Conservation (phyloP, 2,797 vertebrate species). For the Lerista edwardsae region DNA sequence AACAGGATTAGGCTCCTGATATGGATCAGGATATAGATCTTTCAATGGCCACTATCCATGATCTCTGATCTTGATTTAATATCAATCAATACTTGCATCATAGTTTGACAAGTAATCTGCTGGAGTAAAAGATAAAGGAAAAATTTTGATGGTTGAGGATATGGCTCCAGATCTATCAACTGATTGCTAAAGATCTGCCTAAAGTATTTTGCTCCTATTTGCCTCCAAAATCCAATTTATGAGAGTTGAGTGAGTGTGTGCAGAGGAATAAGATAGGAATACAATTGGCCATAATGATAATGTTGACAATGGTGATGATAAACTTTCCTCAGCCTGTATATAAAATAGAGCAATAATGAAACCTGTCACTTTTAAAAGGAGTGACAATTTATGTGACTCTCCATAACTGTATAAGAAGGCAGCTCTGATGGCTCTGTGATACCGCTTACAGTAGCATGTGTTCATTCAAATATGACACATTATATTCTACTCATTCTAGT, state of each 20-base stretch:
- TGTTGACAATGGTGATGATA: slow-evolving; percentile 9
- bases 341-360: slow-evolving; percentile 26
- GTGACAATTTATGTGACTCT: slow-evolving; percentile 14
- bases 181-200: slow-evolving; percentile 17
- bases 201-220: slow-evolving; percentile 44
- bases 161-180: not conserved
- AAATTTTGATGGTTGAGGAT: not conserved
- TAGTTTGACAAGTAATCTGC: not conserved
- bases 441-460: not conserved
- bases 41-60: too few species aligned
- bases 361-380: slow-evolving; percentile 15
- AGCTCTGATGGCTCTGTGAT: slow-evolving; percentile 10
- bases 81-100: not conserved
- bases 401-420: not conserved
- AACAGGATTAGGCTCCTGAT: too few species aligned
- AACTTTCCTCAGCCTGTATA: slow-evolving; percentile 18
- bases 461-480: slow-evolving; percentile 27
- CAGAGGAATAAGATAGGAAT: slow-evolving; percentile 38
- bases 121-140: not conserved
- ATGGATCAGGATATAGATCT: too few species aligned
- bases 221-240: slow-evolving; percentile 60
- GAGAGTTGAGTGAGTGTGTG: slow-evolving; percentile 45
- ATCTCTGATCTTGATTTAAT: not conserved
- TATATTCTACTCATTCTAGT: not conserved
- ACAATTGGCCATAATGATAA: slow-evolving; percentile 14